These are phyloP conservation scores for Setipinna tenuifilis DNA, from an alignment of 2,797 vertebrate genomes.

Conservation along the genomic window DNA sequence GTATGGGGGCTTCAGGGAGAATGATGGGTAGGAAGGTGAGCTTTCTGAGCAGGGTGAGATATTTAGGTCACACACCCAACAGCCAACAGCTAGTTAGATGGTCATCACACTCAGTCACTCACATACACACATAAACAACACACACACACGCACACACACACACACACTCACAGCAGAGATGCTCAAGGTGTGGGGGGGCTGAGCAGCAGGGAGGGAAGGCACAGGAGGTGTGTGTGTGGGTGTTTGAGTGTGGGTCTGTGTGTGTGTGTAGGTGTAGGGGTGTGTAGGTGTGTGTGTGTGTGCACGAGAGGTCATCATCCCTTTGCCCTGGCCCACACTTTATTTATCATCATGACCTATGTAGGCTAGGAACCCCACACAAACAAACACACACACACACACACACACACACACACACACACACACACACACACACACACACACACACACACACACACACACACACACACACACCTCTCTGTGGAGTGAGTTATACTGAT, in stretches of 20 bases:
- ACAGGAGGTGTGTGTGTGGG: slow-evolving; percentile 15
- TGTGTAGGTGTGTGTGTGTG: no score
- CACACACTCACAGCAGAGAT: slow-evolving; percentile 20
- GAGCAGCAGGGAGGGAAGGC: neutral
- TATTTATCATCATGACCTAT: no score
- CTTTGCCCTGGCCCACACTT: no score
- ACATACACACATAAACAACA: slow-evolving; percentile 30
- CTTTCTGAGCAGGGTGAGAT: slow-evolving; percentile 41
- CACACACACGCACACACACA: neutral
- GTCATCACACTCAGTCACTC: slow-evolving; percentile 45
- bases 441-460: slow-evolving; percentile 8
- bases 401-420: slow-evolving; percentile 37
- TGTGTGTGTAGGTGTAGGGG: neutral
- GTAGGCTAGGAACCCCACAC: no score
- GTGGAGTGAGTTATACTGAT: slow-evolving; percentile 70
- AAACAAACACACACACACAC: slow-evolving; percentile 28
- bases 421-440: slow-evolving; percentile 7
- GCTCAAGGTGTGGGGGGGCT: no score
- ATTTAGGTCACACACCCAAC: slow-evolving; percentile 61
- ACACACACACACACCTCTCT: slow-evolving; percentile 58
- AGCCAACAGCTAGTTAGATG: slow-evolving; percentile 34
- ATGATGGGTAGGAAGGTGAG: neutral
- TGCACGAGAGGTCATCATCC: no score
- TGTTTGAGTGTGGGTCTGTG: neutral
- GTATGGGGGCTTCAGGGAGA: neutral